Evolutionary conservation across 2,113 vertebrate species (phyloP).

Genomic region (Mustelus asterias): DNA sequence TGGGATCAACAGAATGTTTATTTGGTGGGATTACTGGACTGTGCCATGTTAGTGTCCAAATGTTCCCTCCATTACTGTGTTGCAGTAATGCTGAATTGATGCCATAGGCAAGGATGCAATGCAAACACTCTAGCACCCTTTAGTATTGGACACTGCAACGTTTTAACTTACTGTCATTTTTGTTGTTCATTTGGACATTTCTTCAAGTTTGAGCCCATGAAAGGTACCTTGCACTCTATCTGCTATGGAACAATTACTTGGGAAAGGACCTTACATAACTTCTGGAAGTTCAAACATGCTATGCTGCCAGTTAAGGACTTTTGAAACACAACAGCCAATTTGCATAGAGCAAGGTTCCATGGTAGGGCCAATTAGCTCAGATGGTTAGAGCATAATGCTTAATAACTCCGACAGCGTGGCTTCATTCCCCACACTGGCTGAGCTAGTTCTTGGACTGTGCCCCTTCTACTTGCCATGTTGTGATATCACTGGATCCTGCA

Average conservation of each 20-base stretch:
- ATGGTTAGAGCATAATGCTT: neutral
- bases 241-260: neutral
- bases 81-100: neutral
- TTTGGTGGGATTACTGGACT: neutral
- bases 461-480: neutral
- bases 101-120: neutral
- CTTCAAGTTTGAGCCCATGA: neutral
- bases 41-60: neutral
- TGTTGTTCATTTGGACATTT: neutral
- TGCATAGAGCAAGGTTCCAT: neutral
- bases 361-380: neutral
- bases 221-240: neutral
- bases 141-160: neutral
- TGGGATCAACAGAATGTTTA: conserved; percentile 2
- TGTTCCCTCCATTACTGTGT: neutral
- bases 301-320: neutral
- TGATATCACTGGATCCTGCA: too few species aligned
- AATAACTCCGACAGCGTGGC: neutral
- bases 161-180: neutral
- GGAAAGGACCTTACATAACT: neutral
- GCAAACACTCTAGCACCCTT: neutral
- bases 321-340: neutral
- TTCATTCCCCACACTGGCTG: neutral
- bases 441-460: neutral
- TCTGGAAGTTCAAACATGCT: neutral